Evolutionary conservation across 1,140 invertebrate species (phyloP).

Genomic region (Anagrus nilaparvatae): DNA sequence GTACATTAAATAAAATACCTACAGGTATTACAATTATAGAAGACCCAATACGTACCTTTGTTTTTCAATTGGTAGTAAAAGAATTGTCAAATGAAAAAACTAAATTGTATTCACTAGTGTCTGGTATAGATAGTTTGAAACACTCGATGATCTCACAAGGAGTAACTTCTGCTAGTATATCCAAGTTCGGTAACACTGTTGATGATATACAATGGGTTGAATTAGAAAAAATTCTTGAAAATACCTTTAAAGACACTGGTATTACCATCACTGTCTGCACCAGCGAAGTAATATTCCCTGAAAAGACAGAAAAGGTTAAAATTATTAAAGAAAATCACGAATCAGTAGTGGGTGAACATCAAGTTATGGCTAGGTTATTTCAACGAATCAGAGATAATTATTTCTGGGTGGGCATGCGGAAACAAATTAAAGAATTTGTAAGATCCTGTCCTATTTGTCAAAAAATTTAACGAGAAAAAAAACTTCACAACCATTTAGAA

Average conservation of each 20-base stretch:
- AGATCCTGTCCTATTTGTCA: slow-evolving; percentile 29
- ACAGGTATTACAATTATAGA: too few species aligned
- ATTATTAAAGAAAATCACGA: slow-evolving; percentile 30
- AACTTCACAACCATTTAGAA: slow-evolving; percentile 28
- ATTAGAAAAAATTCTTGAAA: background rate
- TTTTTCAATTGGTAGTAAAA: too few species aligned
- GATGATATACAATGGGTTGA: background rate
- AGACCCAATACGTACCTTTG: too few species aligned
- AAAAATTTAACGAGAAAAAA: slow-evolving; percentile 26
- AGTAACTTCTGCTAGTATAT: background rate
- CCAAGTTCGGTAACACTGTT: slow-evolving; percentile 2
- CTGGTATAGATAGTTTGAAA: too few species aligned
- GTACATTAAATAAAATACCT: too few species aligned
- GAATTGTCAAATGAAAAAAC: too few species aligned
- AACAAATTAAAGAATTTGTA: slow-evolving; percentile 27
- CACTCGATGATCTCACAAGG: too few species aligned
- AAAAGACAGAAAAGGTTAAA: slow-evolving; percentile 21
- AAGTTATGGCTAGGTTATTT: slow-evolving; percentile 26
- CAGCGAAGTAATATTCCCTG: slow-evolving; percentile 6
- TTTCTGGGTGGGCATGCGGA: slow-evolving; percentile 30
- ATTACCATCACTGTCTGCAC: slow-evolving; percentile 13
- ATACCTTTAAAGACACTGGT: slow-evolving; percentile 7
- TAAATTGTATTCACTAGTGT: too few species aligned
- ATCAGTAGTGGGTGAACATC: slow-evolving; percentile 25
- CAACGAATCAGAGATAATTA: slow-evolving; percentile 27